A percentile compares a stretch with the other conserved stretches of the same genome.
These are phyloP conservation scores for Geotrypetes seraphini DNA, from an alignment of 2,797 vertebrate genomes.

Conservation along the genomic window DNA sequence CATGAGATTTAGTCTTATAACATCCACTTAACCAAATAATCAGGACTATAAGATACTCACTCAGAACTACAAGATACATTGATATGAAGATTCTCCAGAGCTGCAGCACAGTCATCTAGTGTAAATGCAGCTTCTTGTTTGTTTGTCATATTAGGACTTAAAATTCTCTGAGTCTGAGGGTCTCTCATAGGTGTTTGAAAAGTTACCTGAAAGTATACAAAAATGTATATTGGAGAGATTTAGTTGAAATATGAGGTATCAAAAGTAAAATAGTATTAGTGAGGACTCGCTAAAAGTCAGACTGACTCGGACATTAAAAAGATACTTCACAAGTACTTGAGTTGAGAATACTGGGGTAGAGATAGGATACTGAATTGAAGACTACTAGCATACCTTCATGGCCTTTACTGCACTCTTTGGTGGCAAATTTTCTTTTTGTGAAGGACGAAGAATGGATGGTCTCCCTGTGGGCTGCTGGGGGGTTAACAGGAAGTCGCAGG, in stretches of 20 bases:
- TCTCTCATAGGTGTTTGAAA: constrained; percentile 91
- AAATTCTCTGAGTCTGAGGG: constrained; percentile 70
- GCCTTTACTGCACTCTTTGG: constrained; percentile 54
- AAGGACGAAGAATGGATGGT: constrained; percentile 69
- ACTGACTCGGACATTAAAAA: too few species aligned
- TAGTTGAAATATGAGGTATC: too few species aligned
- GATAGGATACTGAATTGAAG: fast-evolving
- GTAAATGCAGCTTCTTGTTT: constrained; percentile 34
- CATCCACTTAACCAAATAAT: too few species aligned
- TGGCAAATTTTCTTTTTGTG: constrained; percentile 82
- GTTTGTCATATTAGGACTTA: constrained; percentile 58
- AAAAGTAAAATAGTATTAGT: too few species aligned
- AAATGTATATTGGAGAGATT: too few species aligned
- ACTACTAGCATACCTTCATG: constrained; percentile 57
- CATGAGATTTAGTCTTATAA: too few species aligned
- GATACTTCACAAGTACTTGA: too few species aligned
- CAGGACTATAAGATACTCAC: constrained; percentile 67
- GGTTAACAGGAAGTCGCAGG: constrained; percentile 54
- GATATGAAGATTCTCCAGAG: constrained; percentile 27
- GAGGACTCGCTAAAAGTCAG: too few species aligned
- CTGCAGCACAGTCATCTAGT: constrained; percentile 33
- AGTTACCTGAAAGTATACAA: constrained; percentile 85
- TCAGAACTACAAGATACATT: neutral
- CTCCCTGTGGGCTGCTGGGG: constrained; percentile 65
- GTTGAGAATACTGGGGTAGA: neutral